A percentile compares a stretch with the other conserved stretches of the same genome.
These are phyloP conservation scores for Bhutanitis thaidina DNA, from an alignment of 2,888 invertebrate genomes.

Conservation along the genomic window DNA sequence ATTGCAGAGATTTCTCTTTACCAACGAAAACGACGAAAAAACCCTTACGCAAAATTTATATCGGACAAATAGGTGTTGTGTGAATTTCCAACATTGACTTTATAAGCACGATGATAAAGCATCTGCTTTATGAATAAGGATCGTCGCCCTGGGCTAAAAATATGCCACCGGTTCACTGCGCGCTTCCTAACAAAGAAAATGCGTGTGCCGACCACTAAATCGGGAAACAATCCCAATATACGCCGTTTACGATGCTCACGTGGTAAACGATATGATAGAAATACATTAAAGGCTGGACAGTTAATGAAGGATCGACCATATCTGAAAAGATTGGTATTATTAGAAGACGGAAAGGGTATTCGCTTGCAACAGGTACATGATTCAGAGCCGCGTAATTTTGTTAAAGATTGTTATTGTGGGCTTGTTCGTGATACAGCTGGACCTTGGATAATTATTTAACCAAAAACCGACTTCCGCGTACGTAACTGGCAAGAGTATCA, in stretches of 20 bases:
- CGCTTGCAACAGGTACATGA: too few relatives aligned
- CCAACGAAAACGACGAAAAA: too few relatives aligned
- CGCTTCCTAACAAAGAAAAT: conserved; percentile 72
- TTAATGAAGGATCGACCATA: conserved; percentile 9
- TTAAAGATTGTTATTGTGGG: too few relatives aligned
- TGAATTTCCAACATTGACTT: background rate
- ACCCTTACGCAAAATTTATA: too few relatives aligned
- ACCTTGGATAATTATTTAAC: too few relatives aligned
- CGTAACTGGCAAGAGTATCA: too few relatives aligned
- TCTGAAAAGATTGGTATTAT: conserved; percentile 24
- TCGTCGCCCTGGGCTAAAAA: conserved; percentile 76
- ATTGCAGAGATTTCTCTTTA: too few relatives aligned
- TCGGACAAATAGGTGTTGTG: too few relatives aligned
- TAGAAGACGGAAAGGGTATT: conserved; percentile 14
- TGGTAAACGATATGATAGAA: conserved; percentile 26
- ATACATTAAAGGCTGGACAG: background rate
- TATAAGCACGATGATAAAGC: conserved; percentile 40
- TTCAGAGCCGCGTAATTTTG: too few relatives aligned
- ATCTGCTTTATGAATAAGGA: conserved; percentile 35
- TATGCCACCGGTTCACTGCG: conserved; percentile 63
- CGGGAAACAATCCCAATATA: conserved; percentile 43
- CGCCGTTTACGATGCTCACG: conserved; percentile 34
- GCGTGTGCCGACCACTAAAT: conserved; percentile 63
- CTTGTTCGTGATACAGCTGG: too few relatives aligned
- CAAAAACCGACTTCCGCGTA: too few relatives aligned